Evolutionary conservation across 2,888 invertebrate species (phyloP), one percentile per base, ranked within the genome.

Genomic region (Cheilosia urbana): DNA sequence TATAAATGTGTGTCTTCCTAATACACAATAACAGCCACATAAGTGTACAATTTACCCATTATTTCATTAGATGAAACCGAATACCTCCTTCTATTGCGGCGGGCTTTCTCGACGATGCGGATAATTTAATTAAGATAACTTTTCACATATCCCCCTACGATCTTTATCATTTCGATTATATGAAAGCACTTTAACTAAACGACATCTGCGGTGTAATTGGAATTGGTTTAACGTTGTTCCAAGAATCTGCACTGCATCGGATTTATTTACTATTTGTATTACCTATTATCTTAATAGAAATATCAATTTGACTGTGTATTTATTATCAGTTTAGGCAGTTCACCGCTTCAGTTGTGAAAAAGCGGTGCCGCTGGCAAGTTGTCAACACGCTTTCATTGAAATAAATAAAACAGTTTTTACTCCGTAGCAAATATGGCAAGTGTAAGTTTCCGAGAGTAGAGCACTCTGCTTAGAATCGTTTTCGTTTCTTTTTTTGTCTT

Each of bases 351-450:
- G 84, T 84, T 63, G 75, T 19, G 34, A 55, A 49, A 27, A 53
- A 55, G 15, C 47, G n/a, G 42, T 66, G 49, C 27, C 19, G 49
- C 9, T 24, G 71, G 13, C 42, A 34, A 49, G 75, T 71, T 66
- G 55, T 75, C 15, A 24, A 75, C 49, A 37, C 9, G 6, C 0
- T 42, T 24, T 19, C 2, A 9, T 13, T 19, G 17, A 27, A 19
- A 7, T 0, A 19, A 17, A 47, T 19, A 65, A 69, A 45, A 2
- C 13, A 0, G 7, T 51, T 53, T 53, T 30, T 30, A 5, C n/a
- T 27, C 49, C 78, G 3, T 66, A 76, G 84, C 63, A 66, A 80
- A 82, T 69, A 87, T 87, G 87, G 73, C 87, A 87, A 87, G 87
- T 87, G 82, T 69, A 87, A 82, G 85, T 80, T 84, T 21, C 6